Conservation (phyloP, 2,797 vertebrate genomes). For the Melanogrammus aeglefinus region DNA sequence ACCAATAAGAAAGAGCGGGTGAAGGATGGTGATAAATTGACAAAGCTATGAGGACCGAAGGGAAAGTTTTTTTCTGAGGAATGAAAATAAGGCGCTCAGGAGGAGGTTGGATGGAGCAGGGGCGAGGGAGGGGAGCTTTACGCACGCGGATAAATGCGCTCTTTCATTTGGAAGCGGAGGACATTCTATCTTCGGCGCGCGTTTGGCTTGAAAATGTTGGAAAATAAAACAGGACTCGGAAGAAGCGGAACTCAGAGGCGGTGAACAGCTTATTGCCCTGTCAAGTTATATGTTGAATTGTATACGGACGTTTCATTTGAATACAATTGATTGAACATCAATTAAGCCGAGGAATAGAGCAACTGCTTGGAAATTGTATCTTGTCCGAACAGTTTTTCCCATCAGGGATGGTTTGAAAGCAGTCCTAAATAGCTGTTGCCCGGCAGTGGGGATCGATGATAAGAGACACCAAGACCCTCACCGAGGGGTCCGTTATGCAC, state of each 20-base stretch:
- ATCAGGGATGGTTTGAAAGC: constrained; percentile 42
- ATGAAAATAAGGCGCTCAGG: constrained; percentile 40
- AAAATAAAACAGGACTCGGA: not conserved
- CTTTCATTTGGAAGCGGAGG: constrained; percentile 64
- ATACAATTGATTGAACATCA: not conserved
- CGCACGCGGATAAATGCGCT: constrained; percentile 61
- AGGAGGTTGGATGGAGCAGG: not conserved
- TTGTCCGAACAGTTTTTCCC: constrained; percentile 37
- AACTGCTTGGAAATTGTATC: constrained; percentile 10
- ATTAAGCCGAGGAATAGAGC: not conserved
- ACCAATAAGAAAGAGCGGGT: not conserved
- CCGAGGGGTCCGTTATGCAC: constrained; percentile 20
- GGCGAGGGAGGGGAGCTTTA: constrained; percentile 44
- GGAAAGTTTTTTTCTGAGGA: constrained; percentile 35
- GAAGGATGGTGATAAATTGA: not conserved
- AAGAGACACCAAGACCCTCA: constrained; percentile 26
- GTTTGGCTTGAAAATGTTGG: not conserved
- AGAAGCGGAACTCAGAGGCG: not conserved
- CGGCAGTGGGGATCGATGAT: constrained; percentile 26
- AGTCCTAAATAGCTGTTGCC: constrained; percentile 13
- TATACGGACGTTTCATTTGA: not conserved
- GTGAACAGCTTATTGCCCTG: constrained; percentile 10
- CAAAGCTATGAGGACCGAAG: not conserved
- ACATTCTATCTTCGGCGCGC: constrained; percentile 34
- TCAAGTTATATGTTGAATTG: constrained; percentile 7